Percentiles rank a stretch among this genome's conserved stretches.
Conservation (phyloP, 2,113 vertebrate genomes). For the Tursiops truncatus region DNA sequence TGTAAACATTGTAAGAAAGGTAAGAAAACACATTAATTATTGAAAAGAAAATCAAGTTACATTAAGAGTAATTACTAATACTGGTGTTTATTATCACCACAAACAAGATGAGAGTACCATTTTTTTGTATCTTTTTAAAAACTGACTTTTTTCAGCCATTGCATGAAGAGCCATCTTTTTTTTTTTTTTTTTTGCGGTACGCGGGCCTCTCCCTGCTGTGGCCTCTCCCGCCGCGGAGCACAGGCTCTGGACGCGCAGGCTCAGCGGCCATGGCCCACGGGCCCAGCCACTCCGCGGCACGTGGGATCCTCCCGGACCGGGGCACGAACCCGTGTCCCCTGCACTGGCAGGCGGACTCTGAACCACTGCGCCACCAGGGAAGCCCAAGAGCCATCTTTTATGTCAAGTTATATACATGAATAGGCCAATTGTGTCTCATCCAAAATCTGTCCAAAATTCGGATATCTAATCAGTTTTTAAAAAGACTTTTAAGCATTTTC, state of each 20-base stretch:
- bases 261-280: too few species aligned
- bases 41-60: conserved; percentile 24
- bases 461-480: background rate
- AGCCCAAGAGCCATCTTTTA: background rate
- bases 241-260: too few species aligned
- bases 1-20: conserved; percentile 8
- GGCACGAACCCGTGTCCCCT: too few species aligned
- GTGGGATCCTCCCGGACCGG: too few species aligned
- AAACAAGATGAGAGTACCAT: background rate
- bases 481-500: background rate
- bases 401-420: background rate
- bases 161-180: background rate
- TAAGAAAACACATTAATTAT: background rate
- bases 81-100: background rate
- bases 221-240: too few species aligned
- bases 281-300: too few species aligned
- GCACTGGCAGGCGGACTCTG: too few species aligned
- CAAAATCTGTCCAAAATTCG: conserved; percentile 39
- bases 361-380: too few species aligned
- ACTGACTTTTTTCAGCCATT: background rate
- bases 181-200: too few species aligned
- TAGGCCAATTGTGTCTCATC: background rate
- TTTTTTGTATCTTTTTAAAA: background rate
- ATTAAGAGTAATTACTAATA: background rate
- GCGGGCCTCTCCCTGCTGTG: too few species aligned